Percentiles rank a stretch among this genome's conserved stretches.
phyloP scores from a whole-genome alignment of 2,888 invertebrate genomes.

The Halocaridina rubra region DNA sequence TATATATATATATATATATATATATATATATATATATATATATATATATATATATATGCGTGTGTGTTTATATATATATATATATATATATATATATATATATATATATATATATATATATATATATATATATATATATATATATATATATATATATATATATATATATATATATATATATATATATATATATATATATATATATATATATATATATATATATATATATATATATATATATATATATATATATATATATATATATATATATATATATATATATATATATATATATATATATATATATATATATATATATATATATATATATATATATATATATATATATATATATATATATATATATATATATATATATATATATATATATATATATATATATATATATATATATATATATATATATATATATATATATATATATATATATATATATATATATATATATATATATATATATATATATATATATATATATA shows the following conservation, averaged over 20 bases:
- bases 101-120: constrained; percentile 1
- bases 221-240: not conserved
- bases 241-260: not conserved
- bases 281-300: not conserved
- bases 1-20: not conserved
- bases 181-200: constrained; percentile 4
- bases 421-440: too few species aligned
- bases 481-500: not conserved
- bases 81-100: not conserved
- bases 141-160: not conserved
- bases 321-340: not conserved
- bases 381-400: not conserved
- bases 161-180: not conserved
- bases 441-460: too few species aligned
- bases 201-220: constrained; percentile 2
- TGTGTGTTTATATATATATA: not conserved
- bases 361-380: not conserved
- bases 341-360: constrained; percentile 6
- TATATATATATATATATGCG: not conserved
- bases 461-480: not conserved
- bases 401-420: not conserved
- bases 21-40: not conserved
- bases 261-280: not conserved
- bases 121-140: not conserved
- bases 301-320: not conserved